A percentile compares a stretch with the other conserved stretches of the same genome.
These are phyloP conservation scores for Actenoides lindsayi DNA, from an alignment of 2,113 vertebrate genomes.

Conservation along the genomic window DNA sequence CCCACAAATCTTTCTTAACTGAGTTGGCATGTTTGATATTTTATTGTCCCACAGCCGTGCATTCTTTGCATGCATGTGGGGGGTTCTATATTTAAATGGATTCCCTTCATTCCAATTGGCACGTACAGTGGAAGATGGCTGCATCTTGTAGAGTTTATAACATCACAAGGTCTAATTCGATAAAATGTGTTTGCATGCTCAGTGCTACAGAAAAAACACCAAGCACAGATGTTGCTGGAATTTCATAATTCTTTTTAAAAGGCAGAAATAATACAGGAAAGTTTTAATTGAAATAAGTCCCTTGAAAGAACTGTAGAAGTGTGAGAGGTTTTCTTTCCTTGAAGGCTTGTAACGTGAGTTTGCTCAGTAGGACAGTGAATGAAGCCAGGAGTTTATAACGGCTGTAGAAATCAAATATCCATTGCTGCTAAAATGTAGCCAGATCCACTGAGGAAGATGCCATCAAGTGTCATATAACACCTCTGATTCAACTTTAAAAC, in stretches of 20 bases:
- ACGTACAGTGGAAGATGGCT: background rate
- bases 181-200: background rate
- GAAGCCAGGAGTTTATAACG: background rate
- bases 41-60: background rate
- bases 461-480: background rate
- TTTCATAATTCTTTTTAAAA: background rate
- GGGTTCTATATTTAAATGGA: background rate
- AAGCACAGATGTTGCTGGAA: background rate
- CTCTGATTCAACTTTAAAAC: background rate
- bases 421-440: background rate
- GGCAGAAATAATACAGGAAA: background rate
- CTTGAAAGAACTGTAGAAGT: background rate
- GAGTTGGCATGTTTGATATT: background rate
- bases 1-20: background rate
- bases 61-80: background rate
- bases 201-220: background rate
- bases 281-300: background rate
- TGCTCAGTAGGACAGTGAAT: background rate
- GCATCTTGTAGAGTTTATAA: background rate
- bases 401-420: background rate
- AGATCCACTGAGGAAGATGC: background rate
- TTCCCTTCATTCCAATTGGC: background rate
- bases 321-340: background rate
- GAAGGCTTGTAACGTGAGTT: background rate
- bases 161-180: background rate